Evolutionary conservation across 1,140 invertebrate species (phyloP).

Genomic region (Penaeus vannamei): DNA sequence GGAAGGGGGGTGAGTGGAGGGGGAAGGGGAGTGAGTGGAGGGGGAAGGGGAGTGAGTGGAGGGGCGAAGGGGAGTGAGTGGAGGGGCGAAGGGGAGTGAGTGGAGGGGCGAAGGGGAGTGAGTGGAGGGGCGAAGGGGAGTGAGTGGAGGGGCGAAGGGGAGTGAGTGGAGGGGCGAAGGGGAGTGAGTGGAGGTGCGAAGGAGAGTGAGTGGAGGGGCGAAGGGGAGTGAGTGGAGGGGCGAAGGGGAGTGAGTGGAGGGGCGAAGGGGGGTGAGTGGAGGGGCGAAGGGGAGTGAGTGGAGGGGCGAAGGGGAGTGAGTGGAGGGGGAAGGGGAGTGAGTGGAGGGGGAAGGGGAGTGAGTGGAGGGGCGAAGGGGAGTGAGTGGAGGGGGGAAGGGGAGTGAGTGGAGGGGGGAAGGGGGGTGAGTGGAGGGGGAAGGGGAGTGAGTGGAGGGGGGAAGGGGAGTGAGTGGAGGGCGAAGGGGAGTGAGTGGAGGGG

Average conservation of each 20-base stretch:
- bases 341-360: slow-evolving; percentile 23
- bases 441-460: slow-evolving; percentile 59
- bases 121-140: slow-evolving; percentile 45
- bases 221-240: not conserved
- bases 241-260: slow-evolving; percentile 73
- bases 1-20: not conserved
- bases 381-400: slow-evolving; percentile 65
- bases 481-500: not conserved
- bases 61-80: slow-evolving; percentile 73
- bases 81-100: not conserved
- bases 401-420: slow-evolving; percentile 71
- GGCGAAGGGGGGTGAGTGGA: not conserved
- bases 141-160: slow-evolving; percentile 72
- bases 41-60: not conserved
- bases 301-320: not conserved
- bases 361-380: slow-evolving; percentile 72
- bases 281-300: slow-evolving; percentile 73
- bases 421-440: slow-evolving; percentile 71
- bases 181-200: slow-evolving; percentile 68
- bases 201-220: slow-evolving; percentile 72
- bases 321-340: slow-evolving; percentile 73
- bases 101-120: slow-evolving; percentile 73
- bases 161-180: slow-evolving; percentile 69
- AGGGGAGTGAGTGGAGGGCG: slow-evolving; percentile 72
- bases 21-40: slow-evolving; percentile 73